Evolutionary conservation across 2,888 invertebrate genomes (phyloP), one percentile per base, ranked within the genome.

Genomic region (Nomada ruficornis): DNA sequence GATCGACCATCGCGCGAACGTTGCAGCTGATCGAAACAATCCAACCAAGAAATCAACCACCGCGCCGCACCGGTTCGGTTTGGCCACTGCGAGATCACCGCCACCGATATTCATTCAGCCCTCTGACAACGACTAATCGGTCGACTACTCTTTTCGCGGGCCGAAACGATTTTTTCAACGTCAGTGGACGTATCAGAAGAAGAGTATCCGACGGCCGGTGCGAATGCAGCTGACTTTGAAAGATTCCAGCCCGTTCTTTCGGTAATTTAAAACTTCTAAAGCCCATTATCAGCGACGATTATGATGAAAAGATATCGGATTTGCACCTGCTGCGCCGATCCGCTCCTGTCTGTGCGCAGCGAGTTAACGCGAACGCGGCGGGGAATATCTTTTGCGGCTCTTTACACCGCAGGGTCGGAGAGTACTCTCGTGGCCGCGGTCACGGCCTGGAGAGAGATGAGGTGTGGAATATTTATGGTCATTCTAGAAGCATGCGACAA

Each of bases 401-500:
- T 89, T 88, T 86, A 79, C 84, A 72, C 64, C 72, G 77, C 79
- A 64, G 73, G 72, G 74, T 72, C 64, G 68, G 70, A 68, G 15
- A 0, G 23, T 18, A 20, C 20, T 71, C 10, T 72, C 64, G 68
- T 77, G 71, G 76, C 54, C 59, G 70, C 72, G 60, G 64, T 68
- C 75, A 72, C 65, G 78, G 72, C 72, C 60, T 52, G 70, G 60
- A 74, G 84, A 83, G 86, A 88, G 88, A 89, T 83, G 90, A 90
- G 88, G 80, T 84, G 87, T 90, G 85, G 85, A 90, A 90, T 91
- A 91, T 91, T 90, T 91, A 91, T 90, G 90, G 86, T 88, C 88
- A 88, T 90, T 89, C 88, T 90, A 87, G 84, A 74, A 81, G 73
- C 62, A 76, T 54, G 78, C 81, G 88, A 89, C 91, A 90, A 89